These are phyloP conservation scores for Centropristis striata DNA, from an alignment of 2,113 vertebrate genomes.

Conservation along the genomic window DNA sequence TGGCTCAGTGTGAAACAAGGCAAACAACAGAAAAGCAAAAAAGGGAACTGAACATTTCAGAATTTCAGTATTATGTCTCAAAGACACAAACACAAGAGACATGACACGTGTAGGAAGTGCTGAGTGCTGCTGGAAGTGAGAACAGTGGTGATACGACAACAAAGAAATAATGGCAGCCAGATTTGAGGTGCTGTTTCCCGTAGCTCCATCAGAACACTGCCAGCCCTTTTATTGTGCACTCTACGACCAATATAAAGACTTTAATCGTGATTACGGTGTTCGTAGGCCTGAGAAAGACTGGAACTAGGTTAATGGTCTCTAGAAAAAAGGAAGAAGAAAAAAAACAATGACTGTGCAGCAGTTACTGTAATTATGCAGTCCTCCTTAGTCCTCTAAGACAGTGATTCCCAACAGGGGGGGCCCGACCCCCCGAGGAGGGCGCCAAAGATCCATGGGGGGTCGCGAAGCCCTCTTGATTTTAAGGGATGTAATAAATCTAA, in stretches of 20 bases:
- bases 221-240: background rate
- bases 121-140: conserved; percentile 4
- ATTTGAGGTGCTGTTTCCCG: conserved; percentile 7
- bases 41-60: conserved; percentile 40
- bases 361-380: conserved; percentile 43
- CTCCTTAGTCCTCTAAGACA: conserved; percentile 5
- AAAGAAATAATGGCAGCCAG: conserved; percentile 18
- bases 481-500: too few species aligned
- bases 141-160: conserved; percentile 36
- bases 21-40: conserved; percentile 1
- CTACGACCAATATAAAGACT: background rate
- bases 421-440: too few species aligned
- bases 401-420: too few species aligned
- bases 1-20: conserved; percentile 20
- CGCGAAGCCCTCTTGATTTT: too few species aligned
- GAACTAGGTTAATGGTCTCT: conserved; percentile 1
- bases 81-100: conserved; percentile 17
- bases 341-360: conserved; percentile 30
- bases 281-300: background rate
- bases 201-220: conserved; percentile 16
- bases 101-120: background rate
- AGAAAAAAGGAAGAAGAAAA: background rate
- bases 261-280: conserved; percentile 30
- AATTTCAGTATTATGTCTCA: conserved; percentile 15
- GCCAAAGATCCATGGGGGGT: too few species aligned